phyloP scores from a whole-genome alignment of 2,888 invertebrate genomes.

The Drosophila ustulata region DNA sequence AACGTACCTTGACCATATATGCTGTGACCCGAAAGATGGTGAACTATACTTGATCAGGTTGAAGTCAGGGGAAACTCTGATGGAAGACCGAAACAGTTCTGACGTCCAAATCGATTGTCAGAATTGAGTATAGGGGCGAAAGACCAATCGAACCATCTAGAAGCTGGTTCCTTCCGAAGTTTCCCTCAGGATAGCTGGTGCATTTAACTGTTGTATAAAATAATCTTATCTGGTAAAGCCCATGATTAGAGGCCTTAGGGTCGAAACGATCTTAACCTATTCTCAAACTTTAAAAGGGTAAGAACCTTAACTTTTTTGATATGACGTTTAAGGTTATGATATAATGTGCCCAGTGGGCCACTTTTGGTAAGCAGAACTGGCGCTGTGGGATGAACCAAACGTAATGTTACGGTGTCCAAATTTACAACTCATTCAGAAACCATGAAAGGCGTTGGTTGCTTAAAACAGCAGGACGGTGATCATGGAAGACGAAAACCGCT shows the following conservation, averaged over 20 bases:
- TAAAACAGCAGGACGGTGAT: too few species aligned
- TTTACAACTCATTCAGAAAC: too few species aligned
- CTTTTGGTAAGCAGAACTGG: too few species aligned
- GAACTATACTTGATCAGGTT: too few species aligned
- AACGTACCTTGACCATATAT: slow-evolving; percentile 79
- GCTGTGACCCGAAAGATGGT: slow-evolving; percentile 74
- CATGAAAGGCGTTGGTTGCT: too few species aligned
- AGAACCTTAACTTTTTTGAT: slow-evolving; percentile 88
- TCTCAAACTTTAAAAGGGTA: slow-evolving; percentile 92
- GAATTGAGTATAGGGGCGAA: slow-evolving; percentile 91
- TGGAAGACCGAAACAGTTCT: slow-evolving; percentile 90
- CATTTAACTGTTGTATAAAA: slow-evolving; percentile 79
- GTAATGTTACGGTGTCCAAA: too few species aligned
- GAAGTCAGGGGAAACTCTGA: slow-evolving; percentile 71
- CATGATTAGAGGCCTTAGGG: slow-evolving; percentile 90
- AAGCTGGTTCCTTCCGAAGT: slow-evolving; percentile 92
- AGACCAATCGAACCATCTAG: slow-evolving; percentile 90
- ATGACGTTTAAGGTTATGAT: too few species aligned
- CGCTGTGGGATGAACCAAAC: too few species aligned
- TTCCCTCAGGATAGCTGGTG: slow-evolving; percentile 91
- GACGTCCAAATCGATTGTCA: slow-evolving; percentile 92
- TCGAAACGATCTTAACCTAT: slow-evolving; percentile 88
- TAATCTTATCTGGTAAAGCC: slow-evolving; percentile 90
- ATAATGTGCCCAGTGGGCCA: too few species aligned
- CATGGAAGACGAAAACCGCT: too few species aligned